Evolutionary conservation across 2,888 invertebrate species (phyloP).

Genomic region (Ectobius pallidus): DNA sequence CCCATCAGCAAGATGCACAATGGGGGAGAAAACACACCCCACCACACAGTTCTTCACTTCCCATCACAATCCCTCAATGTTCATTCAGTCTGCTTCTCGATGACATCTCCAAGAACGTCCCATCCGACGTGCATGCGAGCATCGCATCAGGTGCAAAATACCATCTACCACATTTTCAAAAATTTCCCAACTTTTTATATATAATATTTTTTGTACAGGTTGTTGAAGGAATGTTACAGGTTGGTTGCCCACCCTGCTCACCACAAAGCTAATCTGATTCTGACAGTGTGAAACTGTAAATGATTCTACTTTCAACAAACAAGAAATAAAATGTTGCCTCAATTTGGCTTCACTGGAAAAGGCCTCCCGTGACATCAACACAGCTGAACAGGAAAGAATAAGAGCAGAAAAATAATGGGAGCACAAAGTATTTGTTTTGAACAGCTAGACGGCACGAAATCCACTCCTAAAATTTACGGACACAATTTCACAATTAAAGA

Average conservation of each 20-base stretch:
- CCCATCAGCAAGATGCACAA: constrained; percentile 40
- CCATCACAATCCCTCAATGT: constrained; percentile 14
- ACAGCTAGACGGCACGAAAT: constrained; percentile 45
- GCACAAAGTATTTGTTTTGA: constrained; percentile 44
- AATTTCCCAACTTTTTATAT: constrained; percentile 39
- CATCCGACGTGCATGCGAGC: constrained; percentile 23
- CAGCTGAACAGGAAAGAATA: constrained; percentile 43
- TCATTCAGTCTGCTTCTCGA: constrained; percentile 27
- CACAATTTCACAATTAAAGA: constrained; percentile 45
- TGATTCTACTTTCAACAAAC: constrained; percentile 36
- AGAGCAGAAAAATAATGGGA: constrained; percentile 43
- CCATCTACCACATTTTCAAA: constrained; percentile 34
- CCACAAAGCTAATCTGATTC: constrained; percentile 44
- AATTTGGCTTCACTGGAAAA: constrained; percentile 40
- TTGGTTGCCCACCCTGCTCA: constrained; percentile 43
- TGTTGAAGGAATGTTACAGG: constrained; percentile 45
- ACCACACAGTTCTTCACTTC: constrained; percentile 26
- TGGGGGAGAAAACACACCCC: constrained; percentile 29
- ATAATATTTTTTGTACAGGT: constrained; percentile 39
- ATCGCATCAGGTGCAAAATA: constrained; percentile 37
- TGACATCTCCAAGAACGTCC: constrained; percentile 30
- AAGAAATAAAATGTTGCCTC: constrained; percentile 36
- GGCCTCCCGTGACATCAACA: constrained; percentile 42
- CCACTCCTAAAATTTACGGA: constrained; percentile 45
- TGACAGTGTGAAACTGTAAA: constrained; percentile 36